Base-by-base conservation (phyloP, 2,797 vertebrate genomes). In the Urocyon cinereoargenteus region DNA sequence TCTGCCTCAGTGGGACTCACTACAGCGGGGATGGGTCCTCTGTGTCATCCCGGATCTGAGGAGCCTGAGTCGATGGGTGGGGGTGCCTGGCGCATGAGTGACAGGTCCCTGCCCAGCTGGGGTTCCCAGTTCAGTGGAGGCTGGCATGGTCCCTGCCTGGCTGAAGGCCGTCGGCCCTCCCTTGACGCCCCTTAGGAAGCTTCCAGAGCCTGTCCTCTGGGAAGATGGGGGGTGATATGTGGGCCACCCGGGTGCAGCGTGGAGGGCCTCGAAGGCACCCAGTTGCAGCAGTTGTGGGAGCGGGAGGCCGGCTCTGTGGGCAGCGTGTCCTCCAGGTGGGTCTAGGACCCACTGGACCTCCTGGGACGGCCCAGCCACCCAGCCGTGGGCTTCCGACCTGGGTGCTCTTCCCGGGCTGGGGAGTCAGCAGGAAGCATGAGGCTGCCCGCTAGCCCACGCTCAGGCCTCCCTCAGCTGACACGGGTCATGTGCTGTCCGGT, bases 361-460 rank as follows among this genome's bases (percentile, higher is more conserved):
- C 18, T 4, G 36, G 36, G 19, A 24, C 3, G 3, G 53, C 0
- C 57, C 19, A 34, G 24, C 0, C 0, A 15, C 40, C 1, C 14
- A 72, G 45, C 61, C 36, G 36, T 9, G 13, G 15, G 53, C 55
- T 77, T 40, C 28, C 2, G 2, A 24, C 28, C 11, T 26, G 75
- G 66, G n/a, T 16, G 5, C 6, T 62, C 64, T 9, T 62, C 55
- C 61, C 16, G 10, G 28, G 87, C 22, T 24, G 6, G 81, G 36
- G n/a, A 40, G 18, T 51, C 53, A 14, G 26, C 62, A 61, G 90
- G 79, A 79, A 19, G 34, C 12, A 0, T 8, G 61, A 13, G 57
- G 40, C 34, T 11, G 34, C 28, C 59, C 3, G 1, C 57, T 57
- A 2, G 2, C 62, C 28, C 66, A 68, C 24, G n/a, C 36, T 79